Evolutionary conservation across 37 sponge, comb jelly and placozoan species (phyloP).

Genomic region (Amphimedon queenslandica): DNA sequence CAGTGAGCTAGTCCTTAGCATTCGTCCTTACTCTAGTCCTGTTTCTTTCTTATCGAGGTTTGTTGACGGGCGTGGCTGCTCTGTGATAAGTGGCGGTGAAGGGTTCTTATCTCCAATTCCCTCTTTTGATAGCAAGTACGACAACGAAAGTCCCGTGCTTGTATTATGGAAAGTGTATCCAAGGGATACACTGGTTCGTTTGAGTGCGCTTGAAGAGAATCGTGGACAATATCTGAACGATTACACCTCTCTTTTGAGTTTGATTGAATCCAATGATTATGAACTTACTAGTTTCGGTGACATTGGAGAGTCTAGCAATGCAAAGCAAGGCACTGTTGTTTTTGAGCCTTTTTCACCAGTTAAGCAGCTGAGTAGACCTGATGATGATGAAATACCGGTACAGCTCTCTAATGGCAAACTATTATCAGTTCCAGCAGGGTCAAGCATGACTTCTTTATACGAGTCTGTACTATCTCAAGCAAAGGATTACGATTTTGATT

Average conservation of each 20-base stretch:
- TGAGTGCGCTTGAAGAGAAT: background rate
- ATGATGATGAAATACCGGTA: background rate
- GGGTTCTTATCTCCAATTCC: no score
- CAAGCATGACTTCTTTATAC: no score
- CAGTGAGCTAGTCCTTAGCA: no score
- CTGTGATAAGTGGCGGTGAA: no score
- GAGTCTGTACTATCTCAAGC: background rate
- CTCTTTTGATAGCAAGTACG: no score
- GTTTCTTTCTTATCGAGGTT: no score
- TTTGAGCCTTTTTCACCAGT: no score
- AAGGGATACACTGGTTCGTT: background rate
- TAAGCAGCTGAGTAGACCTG: no score
- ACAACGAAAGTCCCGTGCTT: no score
- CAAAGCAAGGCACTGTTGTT: background rate
- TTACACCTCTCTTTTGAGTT: background rate
- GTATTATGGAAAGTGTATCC: background rate
- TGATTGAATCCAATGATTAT: background rate
- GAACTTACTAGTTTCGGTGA: background rate
- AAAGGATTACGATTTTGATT: background rate
- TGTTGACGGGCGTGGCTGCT: no score
- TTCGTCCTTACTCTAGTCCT: no score
- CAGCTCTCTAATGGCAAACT: background rate
- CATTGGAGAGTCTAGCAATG: background rate
- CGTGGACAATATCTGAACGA: background rate
- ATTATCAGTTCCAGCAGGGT: background rate